phyloP scores from a whole-genome alignment of 2,113 vertebrate genomes.

The Bambusicola thoracicus region DNA sequence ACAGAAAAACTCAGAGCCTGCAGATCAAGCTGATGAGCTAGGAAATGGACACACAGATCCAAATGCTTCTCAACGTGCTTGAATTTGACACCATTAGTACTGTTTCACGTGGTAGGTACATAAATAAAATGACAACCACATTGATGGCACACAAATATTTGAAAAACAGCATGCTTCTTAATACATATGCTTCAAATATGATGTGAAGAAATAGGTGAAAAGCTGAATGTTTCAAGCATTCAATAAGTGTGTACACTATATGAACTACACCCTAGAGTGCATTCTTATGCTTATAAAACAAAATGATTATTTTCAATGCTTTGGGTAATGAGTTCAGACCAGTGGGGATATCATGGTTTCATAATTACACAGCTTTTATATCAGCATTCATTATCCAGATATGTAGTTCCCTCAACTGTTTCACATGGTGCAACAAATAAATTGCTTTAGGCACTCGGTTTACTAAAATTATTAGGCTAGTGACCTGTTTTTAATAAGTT shows the following conservation, averaged over 20 bases:
- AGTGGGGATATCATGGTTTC: slow-evolving; percentile 37
- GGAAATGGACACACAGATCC: not conserved
- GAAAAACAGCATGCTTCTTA: not conserved
- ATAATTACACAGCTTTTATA: slow-evolving; percentile 57
- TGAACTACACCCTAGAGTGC: slow-evolving; percentile 66
- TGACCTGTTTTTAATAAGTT: slow-evolving; percentile 55
- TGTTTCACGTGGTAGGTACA: not conserved
- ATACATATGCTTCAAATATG: not conserved
- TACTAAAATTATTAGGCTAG: slow-evolving; percentile 55
- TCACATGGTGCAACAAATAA: slow-evolving; percentile 40
- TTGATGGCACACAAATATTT: not conserved
- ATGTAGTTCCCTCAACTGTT: not conserved
- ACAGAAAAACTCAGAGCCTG: not conserved
- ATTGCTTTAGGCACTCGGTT: slow-evolving; percentile 26
- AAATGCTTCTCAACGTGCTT: not conserved
- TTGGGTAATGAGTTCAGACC: slow-evolving; percentile 58
- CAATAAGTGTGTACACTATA: slow-evolving; percentile 49
- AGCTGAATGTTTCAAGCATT: slow-evolving; percentile 56
- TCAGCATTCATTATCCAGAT: slow-evolving; percentile 19
- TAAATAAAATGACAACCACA: not conserved
- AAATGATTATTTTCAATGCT: slow-evolving; percentile 55
- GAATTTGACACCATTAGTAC: not conserved
- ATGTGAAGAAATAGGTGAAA: slow-evolving; percentile 47
- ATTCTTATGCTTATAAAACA: slow-evolving; percentile 67
- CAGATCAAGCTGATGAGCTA: not conserved